Evolutionary conservation across 1,140 invertebrate genomes (phyloP).

Genomic region (Goniozus legneri): DNA sequence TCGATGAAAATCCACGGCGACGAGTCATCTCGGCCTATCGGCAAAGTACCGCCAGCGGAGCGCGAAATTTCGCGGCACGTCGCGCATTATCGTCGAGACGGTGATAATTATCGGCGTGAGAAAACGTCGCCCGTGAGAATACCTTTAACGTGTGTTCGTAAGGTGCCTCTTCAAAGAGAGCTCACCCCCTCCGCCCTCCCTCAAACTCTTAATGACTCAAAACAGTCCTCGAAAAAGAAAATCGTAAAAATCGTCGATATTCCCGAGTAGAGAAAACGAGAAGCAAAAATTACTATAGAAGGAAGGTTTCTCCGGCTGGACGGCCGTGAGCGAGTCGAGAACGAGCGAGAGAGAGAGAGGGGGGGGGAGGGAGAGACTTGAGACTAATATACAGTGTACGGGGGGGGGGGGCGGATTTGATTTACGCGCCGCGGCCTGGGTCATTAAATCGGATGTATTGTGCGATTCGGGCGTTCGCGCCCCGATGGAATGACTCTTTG

Average conservation of each 20-base stretch:
- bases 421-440: conserved; percentile 36
- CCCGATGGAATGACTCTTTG: conserved; percentile 22
- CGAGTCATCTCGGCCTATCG: too few relatives aligned
- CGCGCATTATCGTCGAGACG: too few relatives aligned
- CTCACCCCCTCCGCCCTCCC: conserved; percentile 9
- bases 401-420: conserved; percentile 23
- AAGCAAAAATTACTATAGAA: conserved; percentile 6
- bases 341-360: conserved; percentile 4
- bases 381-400: conserved; percentile 1
- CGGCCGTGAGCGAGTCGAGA: conserved; percentile 7
- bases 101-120: conserved; percentile 43
- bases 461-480: conserved; percentile 24
- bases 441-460: conserved; percentile 38
- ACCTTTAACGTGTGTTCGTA: background rate
- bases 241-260: conserved; percentile 13
- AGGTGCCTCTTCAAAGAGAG: conserved; percentile 24
- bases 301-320: background rate
- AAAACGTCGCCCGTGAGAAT: conserved; percentile 28
- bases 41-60: too few relatives aligned
- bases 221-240: background rate
- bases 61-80: too few relatives aligned
- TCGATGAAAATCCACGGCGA: too few relatives aligned
- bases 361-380: background rate
- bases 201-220: too few relatives aligned
- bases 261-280: conserved; percentile 13